Conservation (phyloP, 2,888 invertebrate genomes). For the Notocelia uddmanniana region DNA sequence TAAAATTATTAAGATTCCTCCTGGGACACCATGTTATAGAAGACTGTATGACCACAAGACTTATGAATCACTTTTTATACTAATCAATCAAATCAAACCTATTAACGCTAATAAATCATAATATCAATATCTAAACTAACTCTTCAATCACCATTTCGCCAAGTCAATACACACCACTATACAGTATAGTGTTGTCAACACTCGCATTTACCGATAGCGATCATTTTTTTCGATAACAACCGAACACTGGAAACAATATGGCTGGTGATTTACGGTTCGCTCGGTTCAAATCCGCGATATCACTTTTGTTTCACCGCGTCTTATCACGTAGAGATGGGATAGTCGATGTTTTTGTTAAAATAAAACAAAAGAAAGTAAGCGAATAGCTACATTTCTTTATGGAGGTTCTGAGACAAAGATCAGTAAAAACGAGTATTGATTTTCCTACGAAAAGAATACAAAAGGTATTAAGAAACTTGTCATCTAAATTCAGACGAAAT, state of each 20-base stretch:
- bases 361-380: slow-evolving; percentile 16
- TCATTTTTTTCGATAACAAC: slow-evolving; percentile 63
- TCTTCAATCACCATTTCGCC: slow-evolving; percentile 19
- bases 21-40: no score
- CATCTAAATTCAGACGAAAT: not conserved
- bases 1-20: no score
- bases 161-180: slow-evolving; percentile 39
- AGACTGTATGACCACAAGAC: no score
- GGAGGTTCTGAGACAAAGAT: not conserved
- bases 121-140: not conserved
- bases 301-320: slow-evolving; percentile 78
- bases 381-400: slow-evolving; percentile 12
- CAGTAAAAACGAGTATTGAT: not conserved
- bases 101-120: not conserved
- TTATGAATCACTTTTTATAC: no score
- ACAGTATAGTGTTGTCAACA: slow-evolving; percentile 51
- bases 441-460: not conserved
- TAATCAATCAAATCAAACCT: not conserved
- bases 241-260: slow-evolving; percentile 71
- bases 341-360: slow-evolving; percentile 31
- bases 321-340: slow-evolving; percentile 65
- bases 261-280: slow-evolving; percentile 75
- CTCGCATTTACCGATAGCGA: slow-evolving; percentile 64
- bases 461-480: not conserved
- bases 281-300: slow-evolving; percentile 78